A percentile compares a stretch with the other conserved stretches of the same genome.
phyloP scores from a whole-genome alignment of 1,140 invertebrate species.

The silkworm (Bombyx mori) region ASM3026992v2 NC_085129.1:15967501-15968000 shows the following conservation, averaged over 20 bases:
- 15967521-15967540: too few relatives aligned
- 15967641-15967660: too few relatives aligned
- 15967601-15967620: too few relatives aligned
- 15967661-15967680: too few relatives aligned
- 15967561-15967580: too few relatives aligned
- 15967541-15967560: too few relatives aligned
- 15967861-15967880: conserved; percentile 9
- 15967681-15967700: too few relatives aligned
- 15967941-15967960: conserved; percentile 98
- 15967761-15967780: conserved; percentile 89
- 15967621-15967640: too few relatives aligned
- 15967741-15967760: conserved; percentile 16
- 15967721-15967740: background rate
- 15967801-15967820: conserved; percentile 86
- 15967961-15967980: conserved; percentile 93
- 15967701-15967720: background rate
- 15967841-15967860: conserved; percentile 84
- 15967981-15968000: conserved; percentile 91
- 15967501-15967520: too few relatives aligned
- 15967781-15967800: conserved; percentile 84
- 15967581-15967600: background rate
- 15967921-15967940: conserved; percentile 75
- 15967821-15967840: conserved; percentile 79
- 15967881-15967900: background rate
- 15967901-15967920: background rate